Evolutionary conservation across 2,888 invertebrate species (phyloP).

Genomic region (Salpingus planirostris): DNA sequence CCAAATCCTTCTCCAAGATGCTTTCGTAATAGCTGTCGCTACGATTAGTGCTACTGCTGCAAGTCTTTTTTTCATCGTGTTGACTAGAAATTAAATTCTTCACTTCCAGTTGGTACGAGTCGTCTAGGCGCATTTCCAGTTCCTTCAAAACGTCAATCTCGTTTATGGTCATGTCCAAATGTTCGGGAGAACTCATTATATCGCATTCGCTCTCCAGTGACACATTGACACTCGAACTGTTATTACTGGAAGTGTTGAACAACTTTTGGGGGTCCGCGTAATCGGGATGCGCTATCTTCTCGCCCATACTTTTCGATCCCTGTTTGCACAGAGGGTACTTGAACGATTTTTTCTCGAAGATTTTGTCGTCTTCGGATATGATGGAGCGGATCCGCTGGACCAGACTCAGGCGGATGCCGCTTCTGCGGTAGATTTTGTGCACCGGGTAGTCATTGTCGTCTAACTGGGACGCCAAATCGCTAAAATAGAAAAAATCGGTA

Average conservation of each 20-base stretch:
- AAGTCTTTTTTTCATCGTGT: slow-evolving; percentile 7
- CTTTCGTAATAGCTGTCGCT: slow-evolving; percentile 38
- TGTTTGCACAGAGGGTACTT: slow-evolving; percentile 53
- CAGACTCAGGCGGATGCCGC: slow-evolving; percentile 51
- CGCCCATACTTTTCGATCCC: slow-evolving; percentile 75
- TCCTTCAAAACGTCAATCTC: slow-evolving; percentile 39
- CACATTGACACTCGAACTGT: slow-evolving; percentile 9
- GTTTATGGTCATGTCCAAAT: slow-evolving; percentile 34
- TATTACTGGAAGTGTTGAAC: slow-evolving; percentile 29
- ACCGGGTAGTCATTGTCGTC: slow-evolving; percentile 58
- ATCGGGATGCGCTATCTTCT: slow-evolving; percentile 79
- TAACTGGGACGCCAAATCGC: slow-evolving; percentile 40
- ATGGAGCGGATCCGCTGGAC: slow-evolving; percentile 48
- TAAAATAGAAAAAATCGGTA: slow-evolving; percentile 23
- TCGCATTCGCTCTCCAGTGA: slow-evolving; percentile 17
- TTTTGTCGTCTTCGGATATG: slow-evolving; percentile 35
- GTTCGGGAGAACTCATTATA: no score
- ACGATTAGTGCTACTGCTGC: slow-evolving; percentile 33
- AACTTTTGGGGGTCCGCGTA: slow-evolving; percentile 75
- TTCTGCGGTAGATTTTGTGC: slow-evolving; percentile 68
- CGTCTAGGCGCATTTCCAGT: slow-evolving; percentile 30
- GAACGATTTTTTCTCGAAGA: slow-evolving; percentile 32
- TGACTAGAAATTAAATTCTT: slow-evolving; percentile 11
- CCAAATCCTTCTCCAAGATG: slow-evolving; percentile 34
- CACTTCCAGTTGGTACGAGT: slow-evolving; percentile 6